Base-by-base conservation (phyloP, 2,113 vertebrate genomes). In the Sterrhoptilus dennistouni region DNA sequence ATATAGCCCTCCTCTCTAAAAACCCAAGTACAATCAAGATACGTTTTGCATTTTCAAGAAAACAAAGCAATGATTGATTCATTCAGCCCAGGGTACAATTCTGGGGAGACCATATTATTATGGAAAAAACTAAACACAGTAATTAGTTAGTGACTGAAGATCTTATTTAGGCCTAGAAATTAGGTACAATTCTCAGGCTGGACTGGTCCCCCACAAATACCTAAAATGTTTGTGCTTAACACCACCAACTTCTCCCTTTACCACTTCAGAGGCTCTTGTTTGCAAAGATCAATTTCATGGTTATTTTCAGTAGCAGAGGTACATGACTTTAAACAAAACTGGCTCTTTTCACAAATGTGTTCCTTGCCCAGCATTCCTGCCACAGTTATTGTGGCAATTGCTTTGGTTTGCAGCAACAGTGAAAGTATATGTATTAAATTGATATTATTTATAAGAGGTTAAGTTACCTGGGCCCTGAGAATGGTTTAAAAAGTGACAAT, bases 61-160 rank as follows among this genome's bases (percentile, higher is more conserved):
- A 86, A 50, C 4, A 70, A 75, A 75, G 20, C 15, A 56, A 38
- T 6, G 5, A 5, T 44, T 23, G 63, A 5, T 36, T 70, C 19
- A 33, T 72, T 72, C 49, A 64, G 18, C 24, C 20, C 18, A 42
- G 47, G 8, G 4, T 6, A 3, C 14, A 10, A 23, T 86, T 83
- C 50, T 65, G 28, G 35, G 38, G 44, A 64, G 27, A 88, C 3
- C 6, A 23, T 21, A 35, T 8, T 33, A 6, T 56, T 40, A 44
- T 0, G 0, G 40, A 50, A 60, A 44, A 12, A 14, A 24, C 0
- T 0, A 1, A 85, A 54, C 1, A n/a, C 21, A 31, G 21, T 71
- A 44, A 72, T 69, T 69, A 76, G 72, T 20, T 47, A 56, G 44
- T 20, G 10, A 28, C 9, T 50, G 47, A 47, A 77, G 29, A 36